Evolutionary conservation across 2,113 vertebrate species (phyloP).

Genomic region (Ptychochromis oligacanthus): DNA sequence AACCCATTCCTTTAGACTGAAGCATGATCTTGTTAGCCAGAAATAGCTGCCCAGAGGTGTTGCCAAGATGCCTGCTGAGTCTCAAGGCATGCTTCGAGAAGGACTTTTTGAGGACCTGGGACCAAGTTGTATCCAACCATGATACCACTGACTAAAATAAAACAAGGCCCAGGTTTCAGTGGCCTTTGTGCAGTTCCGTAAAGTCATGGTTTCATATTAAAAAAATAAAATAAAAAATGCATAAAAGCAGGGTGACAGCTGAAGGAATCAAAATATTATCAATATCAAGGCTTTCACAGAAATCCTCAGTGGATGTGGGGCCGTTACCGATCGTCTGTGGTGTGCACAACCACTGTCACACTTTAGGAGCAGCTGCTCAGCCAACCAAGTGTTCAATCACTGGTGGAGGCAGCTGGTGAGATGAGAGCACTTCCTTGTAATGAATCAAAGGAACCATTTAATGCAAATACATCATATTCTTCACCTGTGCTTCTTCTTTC

Average conservation of each 20-base stretch:
- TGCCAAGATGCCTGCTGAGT: neutral
- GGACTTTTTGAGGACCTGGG: neutral
- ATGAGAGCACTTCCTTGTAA: neutral
- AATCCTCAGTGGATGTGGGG: neutral
- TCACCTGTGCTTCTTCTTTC: neutral
- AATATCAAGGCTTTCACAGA: neutral
- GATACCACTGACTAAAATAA: neutral
- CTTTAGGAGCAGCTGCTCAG: too few relatives aligned
- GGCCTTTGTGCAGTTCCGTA: neutral
- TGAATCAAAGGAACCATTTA: conserved; percentile 10
- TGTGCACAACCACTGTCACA: too few relatives aligned
- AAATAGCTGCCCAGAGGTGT: neutral
- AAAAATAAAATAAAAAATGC: neutral
- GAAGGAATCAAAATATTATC: neutral
- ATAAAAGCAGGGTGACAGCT: neutral
- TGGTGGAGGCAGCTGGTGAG: too few relatives aligned
- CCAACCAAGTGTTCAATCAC: too few relatives aligned
- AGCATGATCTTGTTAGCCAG: neutral
- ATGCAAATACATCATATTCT: neutral
- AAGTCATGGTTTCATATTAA: neutral
- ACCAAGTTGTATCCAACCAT: neutral
- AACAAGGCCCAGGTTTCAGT: neutral
- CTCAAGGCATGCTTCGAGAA: neutral
- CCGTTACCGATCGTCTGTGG: neutral
- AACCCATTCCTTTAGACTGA: neutral